Conservation (phyloP, 1,140 invertebrate species). For the Holotrichia oblita region DNA sequence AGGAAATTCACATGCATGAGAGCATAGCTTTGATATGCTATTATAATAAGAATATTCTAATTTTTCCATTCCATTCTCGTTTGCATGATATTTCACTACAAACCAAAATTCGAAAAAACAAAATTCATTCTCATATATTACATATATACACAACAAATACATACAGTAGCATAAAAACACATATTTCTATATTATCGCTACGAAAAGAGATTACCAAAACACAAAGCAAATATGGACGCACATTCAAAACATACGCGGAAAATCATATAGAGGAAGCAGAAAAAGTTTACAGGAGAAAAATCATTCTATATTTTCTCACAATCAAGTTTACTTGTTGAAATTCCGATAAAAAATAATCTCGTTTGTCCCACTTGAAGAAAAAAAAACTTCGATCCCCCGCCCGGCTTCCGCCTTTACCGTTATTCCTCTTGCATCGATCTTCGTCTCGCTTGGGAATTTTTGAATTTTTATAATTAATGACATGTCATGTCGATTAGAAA, state of each 20-base stretch:
- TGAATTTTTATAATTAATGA: constrained; percentile 14
- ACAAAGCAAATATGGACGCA: background rate
- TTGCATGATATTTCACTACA: no score
- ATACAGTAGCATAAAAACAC: background rate
- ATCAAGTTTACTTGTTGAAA: constrained; percentile 13
- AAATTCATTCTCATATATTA: no score
- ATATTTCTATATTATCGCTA: background rate
- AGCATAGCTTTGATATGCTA: no score
- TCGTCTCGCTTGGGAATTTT: background rate
- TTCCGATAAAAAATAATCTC: constrained; percentile 1
- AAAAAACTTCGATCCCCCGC: background rate
- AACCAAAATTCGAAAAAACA: no score
- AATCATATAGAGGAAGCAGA: constrained; percentile 7
- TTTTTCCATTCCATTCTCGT: no score
- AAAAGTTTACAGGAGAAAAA: constrained; percentile 8
- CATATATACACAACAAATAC: background rate
- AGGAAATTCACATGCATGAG: no score
- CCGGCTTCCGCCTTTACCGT: background rate
- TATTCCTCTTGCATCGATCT: background rate
- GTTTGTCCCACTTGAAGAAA: constrained; percentile 5
- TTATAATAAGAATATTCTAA: no score
- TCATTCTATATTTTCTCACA: constrained; percentile 13
- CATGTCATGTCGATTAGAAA: background rate
- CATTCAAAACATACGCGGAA: background rate
- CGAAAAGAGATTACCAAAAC: background rate